phyloP scores from a whole-genome alignment of 2,797 vertebrate species.

The Artibeus lituratus region DNA sequence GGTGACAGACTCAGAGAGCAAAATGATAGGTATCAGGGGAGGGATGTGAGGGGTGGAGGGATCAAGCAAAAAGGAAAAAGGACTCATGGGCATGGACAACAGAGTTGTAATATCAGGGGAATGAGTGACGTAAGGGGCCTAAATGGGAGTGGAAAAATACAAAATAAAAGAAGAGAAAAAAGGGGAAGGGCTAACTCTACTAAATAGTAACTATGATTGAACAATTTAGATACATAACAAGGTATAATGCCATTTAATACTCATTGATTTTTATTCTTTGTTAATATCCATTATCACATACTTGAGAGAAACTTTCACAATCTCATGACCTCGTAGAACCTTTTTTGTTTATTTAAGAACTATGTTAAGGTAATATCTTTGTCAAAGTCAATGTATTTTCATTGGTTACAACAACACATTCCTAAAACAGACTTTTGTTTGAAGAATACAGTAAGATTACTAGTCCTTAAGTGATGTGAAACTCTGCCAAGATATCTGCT shows the following conservation, averaged over 20 bases:
- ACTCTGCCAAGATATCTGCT: not conserved
- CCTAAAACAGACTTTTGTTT: not conserved
- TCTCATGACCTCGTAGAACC: not conserved
- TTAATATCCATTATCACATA: not conserved
- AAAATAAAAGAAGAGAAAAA: not conserved
- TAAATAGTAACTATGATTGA: not conserved
- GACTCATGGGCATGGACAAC: not conserved
- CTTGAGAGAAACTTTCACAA: not conserved
- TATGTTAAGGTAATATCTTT: not conserved
- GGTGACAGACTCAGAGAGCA: not conserved
- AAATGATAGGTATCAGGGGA: not conserved
- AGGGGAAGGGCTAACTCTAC: not conserved
- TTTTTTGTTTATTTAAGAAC: constrained; percentile 8
- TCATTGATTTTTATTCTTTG: not conserved
- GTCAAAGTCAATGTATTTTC: not conserved
- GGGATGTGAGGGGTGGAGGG: not conserved
- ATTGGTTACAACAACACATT: not conserved
- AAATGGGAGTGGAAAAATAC: not conserved
- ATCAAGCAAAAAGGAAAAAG: not conserved
- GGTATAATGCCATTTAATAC: not conserved
- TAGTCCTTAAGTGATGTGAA: not conserved
- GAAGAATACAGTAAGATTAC: not conserved
- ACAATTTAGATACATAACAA: not conserved
- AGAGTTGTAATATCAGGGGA: not conserved
- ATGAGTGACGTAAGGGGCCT: not conserved